Conservation (phyloP, 2,888 invertebrate species). For the Chrysomela aeneicollis region DNA sequence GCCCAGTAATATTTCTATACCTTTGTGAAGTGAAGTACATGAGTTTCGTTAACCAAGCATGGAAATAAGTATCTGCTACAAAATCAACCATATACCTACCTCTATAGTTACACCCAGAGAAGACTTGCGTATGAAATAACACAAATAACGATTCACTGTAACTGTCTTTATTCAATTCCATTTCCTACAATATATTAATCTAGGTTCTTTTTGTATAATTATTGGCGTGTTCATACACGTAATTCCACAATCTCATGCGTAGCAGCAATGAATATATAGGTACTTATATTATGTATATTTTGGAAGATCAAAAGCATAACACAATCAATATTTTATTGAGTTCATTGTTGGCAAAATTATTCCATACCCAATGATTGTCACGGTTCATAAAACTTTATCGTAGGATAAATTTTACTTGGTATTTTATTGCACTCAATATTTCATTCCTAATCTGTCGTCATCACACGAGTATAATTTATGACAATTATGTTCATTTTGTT, state of each 20-base stretch:
- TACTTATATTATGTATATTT: slow-evolving; percentile 34
- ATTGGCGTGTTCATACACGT: slow-evolving; percentile 53
- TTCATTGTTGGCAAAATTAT: slow-evolving; percentile 20
- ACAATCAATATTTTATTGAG: slow-evolving; percentile 25
- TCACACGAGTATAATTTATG: neutral
- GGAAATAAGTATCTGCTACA: no score
- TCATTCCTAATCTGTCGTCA: neutral
- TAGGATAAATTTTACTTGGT: neutral
- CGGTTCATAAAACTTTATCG: slow-evolving; percentile 14
- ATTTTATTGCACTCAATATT: neutral
- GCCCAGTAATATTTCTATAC: no score
- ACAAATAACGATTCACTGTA: slow-evolving; percentile 41
- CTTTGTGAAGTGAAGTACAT: no score
- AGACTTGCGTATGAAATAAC: no score
- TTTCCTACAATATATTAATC: slow-evolving; percentile 57
- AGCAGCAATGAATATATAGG: slow-evolving; percentile 58
- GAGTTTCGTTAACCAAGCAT: no score
- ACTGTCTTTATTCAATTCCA: slow-evolving; percentile 62
- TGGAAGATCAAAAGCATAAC: slow-evolving; percentile 25
- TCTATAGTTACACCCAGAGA: no score
- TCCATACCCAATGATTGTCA: slow-evolving; percentile 31
- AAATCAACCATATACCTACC: no score
- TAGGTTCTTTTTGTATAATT: slow-evolving; percentile 50
- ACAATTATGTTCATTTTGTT: neutral
- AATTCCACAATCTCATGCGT: slow-evolving; percentile 52